These are phyloP conservation scores for Apodemia hepburni DNA, from an alignment of 2,888 invertebrate genomes.

Conservation along the genomic window DNA sequence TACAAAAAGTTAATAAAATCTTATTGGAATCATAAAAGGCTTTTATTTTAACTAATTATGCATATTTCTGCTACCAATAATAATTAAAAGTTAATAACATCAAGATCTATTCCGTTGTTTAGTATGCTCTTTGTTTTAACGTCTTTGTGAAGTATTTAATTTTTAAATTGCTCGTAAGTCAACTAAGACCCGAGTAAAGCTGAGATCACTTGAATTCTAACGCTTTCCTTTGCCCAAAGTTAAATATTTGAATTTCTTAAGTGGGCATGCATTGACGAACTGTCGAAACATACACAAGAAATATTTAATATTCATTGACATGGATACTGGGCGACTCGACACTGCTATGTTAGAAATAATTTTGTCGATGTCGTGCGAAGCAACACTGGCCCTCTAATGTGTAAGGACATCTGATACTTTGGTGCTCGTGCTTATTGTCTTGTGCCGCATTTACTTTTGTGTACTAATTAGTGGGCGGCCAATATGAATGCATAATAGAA, in stretches of 20 bases:
- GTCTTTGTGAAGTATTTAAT: constrained; percentile 72
- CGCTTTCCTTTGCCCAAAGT: constrained; percentile 77
- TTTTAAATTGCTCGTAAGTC: constrained; percentile 75
- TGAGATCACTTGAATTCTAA: constrained; percentile 79
- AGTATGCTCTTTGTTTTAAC: constrained; percentile 51
- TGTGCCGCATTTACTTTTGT: constrained; percentile 68
- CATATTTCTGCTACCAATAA: neutral
- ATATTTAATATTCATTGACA: constrained; percentile 72
- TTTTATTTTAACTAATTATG: neutral
- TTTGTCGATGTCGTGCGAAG: constrained; percentile 41
- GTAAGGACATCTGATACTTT: constrained; percentile 56
- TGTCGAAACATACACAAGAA: constrained; percentile 58
- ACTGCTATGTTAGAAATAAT: constrained; percentile 47
- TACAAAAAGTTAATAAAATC: neutral
- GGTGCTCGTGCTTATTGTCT: constrained; percentile 53
- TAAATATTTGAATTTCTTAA: constrained; percentile 78
- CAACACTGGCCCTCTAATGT: constrained; percentile 37
- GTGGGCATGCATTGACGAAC: constrained; percentile 74
- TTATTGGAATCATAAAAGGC: neutral
- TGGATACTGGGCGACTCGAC: constrained; percentile 45
- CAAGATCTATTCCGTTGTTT: constrained; percentile 11
- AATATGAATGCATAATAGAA: constrained; percentile 77
- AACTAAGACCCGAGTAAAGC: constrained; percentile 64
- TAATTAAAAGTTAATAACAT: constrained; percentile 1
- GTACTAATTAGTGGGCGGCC: constrained; percentile 78